These are phyloP conservation scores for Neoitamus cyanurus DNA, from an alignment of 2,888 invertebrate species.

Conservation along the genomic window DNA sequence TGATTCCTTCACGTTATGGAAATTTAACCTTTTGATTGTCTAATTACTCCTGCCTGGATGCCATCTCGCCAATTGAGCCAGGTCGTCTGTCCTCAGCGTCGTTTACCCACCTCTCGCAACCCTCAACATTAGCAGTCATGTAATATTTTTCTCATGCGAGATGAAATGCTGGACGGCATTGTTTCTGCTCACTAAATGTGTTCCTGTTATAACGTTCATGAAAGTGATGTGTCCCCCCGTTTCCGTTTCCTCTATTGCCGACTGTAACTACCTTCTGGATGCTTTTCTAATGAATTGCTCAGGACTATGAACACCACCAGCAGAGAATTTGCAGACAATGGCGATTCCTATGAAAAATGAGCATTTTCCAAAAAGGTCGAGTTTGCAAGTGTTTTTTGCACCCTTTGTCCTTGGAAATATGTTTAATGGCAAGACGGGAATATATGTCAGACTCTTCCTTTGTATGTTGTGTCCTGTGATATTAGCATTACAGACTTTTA, in stretches of 20 bases:
- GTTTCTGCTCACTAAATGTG: slow-evolving; percentile 26
- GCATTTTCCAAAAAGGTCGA: slow-evolving; percentile 19
- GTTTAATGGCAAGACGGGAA: background rate
- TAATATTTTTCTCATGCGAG: background rate
- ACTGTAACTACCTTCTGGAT: slow-evolving; percentile 33
- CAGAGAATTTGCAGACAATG: slow-evolving; percentile 23
- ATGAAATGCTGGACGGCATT: background rate
- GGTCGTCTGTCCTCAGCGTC: background rate
- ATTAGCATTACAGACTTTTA: background rate
- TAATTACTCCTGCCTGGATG: slow-evolving; percentile 23
- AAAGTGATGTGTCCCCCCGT: slow-evolving; percentile 16
- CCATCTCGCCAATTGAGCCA: slow-evolving; percentile 28
- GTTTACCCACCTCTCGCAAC: background rate
- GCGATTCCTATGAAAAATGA: background rate
- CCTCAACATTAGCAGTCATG: background rate
- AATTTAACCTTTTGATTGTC: slow-evolving; percentile 36
- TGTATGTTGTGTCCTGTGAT: background rate
- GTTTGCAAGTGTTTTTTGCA: background rate
- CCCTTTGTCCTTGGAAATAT: background rate
- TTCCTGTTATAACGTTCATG: background rate
- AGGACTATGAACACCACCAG: slow-evolving; percentile 13
- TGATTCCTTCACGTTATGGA: background rate
- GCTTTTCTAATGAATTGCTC: slow-evolving; percentile 31
- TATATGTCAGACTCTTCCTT: background rate
- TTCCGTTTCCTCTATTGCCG: slow-evolving; percentile 21